Percentiles rank a stretch among this genome's conserved stretches.
These are phyloP conservation scores for Stichopus chloronotus DNA, from an alignment of 35 echinoderm and acorn worm genomes.

Conservation along the genomic window DNA sequence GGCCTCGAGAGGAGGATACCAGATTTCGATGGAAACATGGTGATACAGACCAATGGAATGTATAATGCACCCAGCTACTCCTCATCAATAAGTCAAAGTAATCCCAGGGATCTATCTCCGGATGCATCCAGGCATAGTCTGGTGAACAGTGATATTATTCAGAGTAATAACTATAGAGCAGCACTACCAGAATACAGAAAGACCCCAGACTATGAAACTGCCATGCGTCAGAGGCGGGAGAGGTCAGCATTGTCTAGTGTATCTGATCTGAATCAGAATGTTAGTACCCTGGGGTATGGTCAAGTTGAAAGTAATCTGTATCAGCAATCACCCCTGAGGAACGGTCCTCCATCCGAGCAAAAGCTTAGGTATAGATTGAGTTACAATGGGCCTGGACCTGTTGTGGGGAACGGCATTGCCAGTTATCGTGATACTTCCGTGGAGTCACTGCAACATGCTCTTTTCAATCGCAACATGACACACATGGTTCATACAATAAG, in stretches of 20 bases:
- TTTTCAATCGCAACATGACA: constrained; percentile 57
- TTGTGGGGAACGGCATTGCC: not conserved
- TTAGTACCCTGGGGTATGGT: constrained; percentile 76
- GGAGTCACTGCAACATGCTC: constrained; percentile 80
- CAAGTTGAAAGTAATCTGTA: constrained; percentile 60
- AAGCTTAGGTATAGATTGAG: constrained; percentile 78
- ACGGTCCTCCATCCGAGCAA: constrained; percentile 36
- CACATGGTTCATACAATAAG: constrained; percentile 91
- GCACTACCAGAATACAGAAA: constrained; percentile 80
- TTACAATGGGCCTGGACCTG: constrained; percentile 85
- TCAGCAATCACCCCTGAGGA: constrained; percentile 67
- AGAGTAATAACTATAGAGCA: constrained; percentile 52
- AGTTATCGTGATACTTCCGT: constrained; percentile 60
- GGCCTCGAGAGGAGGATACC: constrained; percentile 31
- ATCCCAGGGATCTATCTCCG: constrained; percentile 36
- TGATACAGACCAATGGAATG: constrained; percentile 71
- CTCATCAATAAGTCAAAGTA: constrained; percentile 35
- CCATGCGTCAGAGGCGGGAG: constrained; percentile 74
- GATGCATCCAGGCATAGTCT: constrained; percentile 81
- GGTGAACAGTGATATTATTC: constrained; percentile 77
- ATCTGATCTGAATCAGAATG: constrained; percentile 84
- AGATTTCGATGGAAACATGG: constrained; percentile 45
- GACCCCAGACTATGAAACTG: constrained; percentile 84
- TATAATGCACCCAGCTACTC: constrained; percentile 80
- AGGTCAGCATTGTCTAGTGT: constrained; percentile 44